Base-by-base conservation (phyloP, 2,113 vertebrate genomes). In the Balaeniceps rex region DNA sequence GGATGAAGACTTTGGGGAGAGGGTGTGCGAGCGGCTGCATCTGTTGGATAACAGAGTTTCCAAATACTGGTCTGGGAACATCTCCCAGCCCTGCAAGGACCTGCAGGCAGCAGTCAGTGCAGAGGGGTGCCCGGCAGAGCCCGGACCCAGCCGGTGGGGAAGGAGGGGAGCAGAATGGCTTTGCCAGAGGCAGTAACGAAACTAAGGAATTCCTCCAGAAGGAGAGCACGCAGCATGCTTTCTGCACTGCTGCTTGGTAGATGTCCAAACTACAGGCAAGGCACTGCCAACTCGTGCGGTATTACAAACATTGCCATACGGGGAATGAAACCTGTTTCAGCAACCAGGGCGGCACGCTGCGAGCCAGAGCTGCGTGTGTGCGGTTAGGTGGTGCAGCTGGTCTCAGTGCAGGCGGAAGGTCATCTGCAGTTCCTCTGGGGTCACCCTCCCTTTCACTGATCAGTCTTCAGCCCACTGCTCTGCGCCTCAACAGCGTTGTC, bases 131-230 rank as follows among this genome's bases (percentile, higher is more conserved):
- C 42, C 1, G 1, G 21, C 14, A 91, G 29, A 76, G 2, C 29
- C 11, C 1, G 7, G 38, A 22, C 10, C 11, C 2, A 0, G 16
- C 7, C 7, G 2, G 9, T 1, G 3, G 60, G 16, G 31, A 46
- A 12, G 29, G 42, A 28, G 0, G 2, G 18, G 29, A 83, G 7
- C 12, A 87, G 77, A 52, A 49, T 28, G 44, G 33, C 29, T 75
- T 38, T 76, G 42, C 29, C 34, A 34, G 24, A 40, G n/a, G 10
- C 21, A 71, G 8, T 11, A 58, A 34, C 1, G 3, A 61, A 61
- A 24, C 4, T 0, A 22, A 49, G 11, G 33, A 64, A 49, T 71
- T 88, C 15, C n/a, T 71, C 29, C 36, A 47, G 47, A 64, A 76
- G 29, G 14, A n/a, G 6, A 26, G 11, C 5, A 6, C 2, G 4